These are phyloP conservation scores for Hippocampus abdominalis DNA, from an alignment of 2,113 vertebrate species.

Conservation along the genomic window DNA sequence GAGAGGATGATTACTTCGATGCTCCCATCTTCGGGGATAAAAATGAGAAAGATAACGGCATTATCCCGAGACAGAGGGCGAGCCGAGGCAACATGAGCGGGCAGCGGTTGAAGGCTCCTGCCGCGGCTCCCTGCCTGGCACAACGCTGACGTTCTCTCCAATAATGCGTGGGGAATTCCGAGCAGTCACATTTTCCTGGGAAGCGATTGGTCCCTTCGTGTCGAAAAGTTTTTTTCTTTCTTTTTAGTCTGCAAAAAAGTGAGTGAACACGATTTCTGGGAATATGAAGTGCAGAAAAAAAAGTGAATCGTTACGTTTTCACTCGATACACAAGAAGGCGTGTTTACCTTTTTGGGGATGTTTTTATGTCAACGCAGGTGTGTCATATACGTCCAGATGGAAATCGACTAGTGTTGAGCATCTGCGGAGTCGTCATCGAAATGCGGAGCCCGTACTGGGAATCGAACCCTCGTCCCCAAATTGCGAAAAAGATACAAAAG, in stretches of 20 bases:
- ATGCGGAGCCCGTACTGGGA: conserved; percentile 81
- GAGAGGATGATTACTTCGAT: background rate
- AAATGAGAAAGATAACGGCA: conserved; percentile 4
- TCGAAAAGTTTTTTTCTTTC: background rate
- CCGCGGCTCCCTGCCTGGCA: conserved; percentile 49
- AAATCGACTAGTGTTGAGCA: background rate
- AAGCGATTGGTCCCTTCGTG: conserved; percentile 60
- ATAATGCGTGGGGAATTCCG: conserved; percentile 75
- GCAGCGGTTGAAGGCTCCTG: conserved; percentile 31
- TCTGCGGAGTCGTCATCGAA: background rate
- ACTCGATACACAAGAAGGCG: background rate
- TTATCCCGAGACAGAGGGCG: conserved; percentile 11
- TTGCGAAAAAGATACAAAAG: background rate
- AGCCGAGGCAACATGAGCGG: conserved; percentile 7
- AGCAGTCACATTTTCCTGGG: conserved; percentile 76
- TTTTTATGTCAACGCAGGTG: background rate
- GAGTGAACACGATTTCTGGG: background rate
- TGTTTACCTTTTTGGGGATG: background rate
- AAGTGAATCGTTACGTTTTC: background rate
- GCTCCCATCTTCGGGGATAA: background rate
- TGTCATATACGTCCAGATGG: background rate
- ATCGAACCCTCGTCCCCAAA: conserved; percentile 84
- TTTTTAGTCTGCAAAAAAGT: background rate
- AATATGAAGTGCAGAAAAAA: background rate
- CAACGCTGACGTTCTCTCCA: conserved; percentile 62